Conservation (phyloP, 2,113 vertebrate genomes). For the Ictalurus punctatus region DNA sequence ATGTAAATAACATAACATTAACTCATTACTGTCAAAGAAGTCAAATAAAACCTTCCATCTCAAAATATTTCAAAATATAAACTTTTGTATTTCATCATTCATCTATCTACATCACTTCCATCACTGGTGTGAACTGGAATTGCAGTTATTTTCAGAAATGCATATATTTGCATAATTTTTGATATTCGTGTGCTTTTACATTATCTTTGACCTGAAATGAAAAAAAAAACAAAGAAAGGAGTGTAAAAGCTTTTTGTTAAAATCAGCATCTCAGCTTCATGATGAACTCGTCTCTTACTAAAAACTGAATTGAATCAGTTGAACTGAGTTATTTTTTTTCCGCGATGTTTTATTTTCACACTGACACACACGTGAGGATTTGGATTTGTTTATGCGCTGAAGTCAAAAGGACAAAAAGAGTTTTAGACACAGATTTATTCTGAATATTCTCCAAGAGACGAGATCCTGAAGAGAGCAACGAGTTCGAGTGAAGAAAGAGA, state of each 20-base stretch:
- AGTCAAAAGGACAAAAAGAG: conserved; percentile 9
- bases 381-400: not conserved
- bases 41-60: too few species aligned
- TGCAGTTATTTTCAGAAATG: not conserved
- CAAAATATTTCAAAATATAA: not conserved
- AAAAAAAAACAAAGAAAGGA: not conserved
- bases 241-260: not conserved
- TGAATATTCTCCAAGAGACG: not conserved
- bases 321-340: not conserved
- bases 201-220: not conserved
- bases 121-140: not conserved
- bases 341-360: not conserved
- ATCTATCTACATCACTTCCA: not conserved
- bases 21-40: too few species aligned
- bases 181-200: not conserved
- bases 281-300: not conserved
- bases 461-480: not conserved
- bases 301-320: not conserved
- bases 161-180: not conserved
- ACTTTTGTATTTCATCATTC: not conserved
- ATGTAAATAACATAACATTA: too few species aligned
- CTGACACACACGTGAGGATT: not conserved
- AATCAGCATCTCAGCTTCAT: not conserved
- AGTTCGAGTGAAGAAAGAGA: not conserved
- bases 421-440: not conserved